Percentiles rank a stretch among this genome's conserved stretches.
These are phyloP conservation scores for Athene cunicularia DNA, from an alignment of 2,113 vertebrate species.

Conservation along the genomic window DNA sequence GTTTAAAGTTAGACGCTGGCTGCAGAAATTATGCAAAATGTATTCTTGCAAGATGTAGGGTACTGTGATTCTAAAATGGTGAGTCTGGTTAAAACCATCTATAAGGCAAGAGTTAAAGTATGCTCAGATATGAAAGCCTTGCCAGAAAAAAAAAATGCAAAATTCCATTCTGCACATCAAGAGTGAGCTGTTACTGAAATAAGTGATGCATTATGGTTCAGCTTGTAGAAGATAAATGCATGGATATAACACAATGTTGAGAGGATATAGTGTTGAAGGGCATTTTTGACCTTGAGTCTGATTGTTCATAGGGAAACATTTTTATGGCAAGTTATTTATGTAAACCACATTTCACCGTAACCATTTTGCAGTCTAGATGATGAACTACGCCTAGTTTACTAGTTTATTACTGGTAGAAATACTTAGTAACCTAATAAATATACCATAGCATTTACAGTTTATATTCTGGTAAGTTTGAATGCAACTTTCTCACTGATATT, in stretches of 20 bases:
- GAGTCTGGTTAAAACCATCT: not conserved
- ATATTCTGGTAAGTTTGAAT: not conserved
- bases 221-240: not conserved
- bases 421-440: not conserved
- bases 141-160: not conserved
- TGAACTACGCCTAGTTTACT: not conserved
- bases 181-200: not conserved
- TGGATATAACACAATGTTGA: not conserved
- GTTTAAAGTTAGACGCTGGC: not conserved
- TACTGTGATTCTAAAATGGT: not conserved
- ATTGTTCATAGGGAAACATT: not conserved
- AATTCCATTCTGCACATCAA: not conserved
- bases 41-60: not conserved
- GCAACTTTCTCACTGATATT: not conserved
- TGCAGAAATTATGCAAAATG: not conserved
- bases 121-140: not conserved
- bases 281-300: not conserved
- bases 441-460: not conserved
- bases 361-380: not conserved
- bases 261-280: not conserved
- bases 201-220: not conserved
- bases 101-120: not conserved
- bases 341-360: not conserved
- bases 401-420: not conserved
- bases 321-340: not conserved